These are phyloP conservation scores for Sympetrum striolatum DNA, from an alignment of 2,888 invertebrate genomes.

Conservation along the genomic window DNA sequence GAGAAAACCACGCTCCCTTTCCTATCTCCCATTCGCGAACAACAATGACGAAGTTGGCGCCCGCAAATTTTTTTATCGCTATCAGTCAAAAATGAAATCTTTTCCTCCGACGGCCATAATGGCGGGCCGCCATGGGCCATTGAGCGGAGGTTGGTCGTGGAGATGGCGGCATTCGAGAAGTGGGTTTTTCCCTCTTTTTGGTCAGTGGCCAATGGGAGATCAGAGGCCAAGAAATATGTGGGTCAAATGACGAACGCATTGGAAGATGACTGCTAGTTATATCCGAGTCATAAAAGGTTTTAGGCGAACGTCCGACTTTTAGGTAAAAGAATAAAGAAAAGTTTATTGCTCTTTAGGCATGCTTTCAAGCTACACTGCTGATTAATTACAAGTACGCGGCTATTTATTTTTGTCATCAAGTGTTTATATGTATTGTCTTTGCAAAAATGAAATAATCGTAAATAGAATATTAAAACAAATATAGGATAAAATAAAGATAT, in stretches of 20 bases:
- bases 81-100: neutral
- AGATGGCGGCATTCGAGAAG: neutral
- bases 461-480: too few relatives aligned
- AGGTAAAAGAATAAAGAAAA: neutral
- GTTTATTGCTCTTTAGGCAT: neutral
- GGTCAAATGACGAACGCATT: neutral
- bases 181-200: neutral
- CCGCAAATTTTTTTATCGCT: neutral
- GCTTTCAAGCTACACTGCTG: neutral
- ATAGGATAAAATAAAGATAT: too few relatives aligned
- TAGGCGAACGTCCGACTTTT: neutral
- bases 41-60: neutral
- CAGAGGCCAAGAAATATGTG: neutral
- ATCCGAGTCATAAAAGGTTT: neutral
- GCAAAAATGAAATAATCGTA: too few relatives aligned
- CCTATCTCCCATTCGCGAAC: neutral
- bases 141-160: neutral
- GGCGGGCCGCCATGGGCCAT: neutral
- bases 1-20: neutral
- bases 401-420: too few relatives aligned
- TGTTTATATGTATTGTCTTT: too few relatives aligned
- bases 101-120: neutral
- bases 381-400: too few relatives aligned
- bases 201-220: neutral
- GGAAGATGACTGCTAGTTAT: neutral